phyloP scores from a whole-genome alignment of 1,140 invertebrate species.

The Papilio glaucus region DNA sequence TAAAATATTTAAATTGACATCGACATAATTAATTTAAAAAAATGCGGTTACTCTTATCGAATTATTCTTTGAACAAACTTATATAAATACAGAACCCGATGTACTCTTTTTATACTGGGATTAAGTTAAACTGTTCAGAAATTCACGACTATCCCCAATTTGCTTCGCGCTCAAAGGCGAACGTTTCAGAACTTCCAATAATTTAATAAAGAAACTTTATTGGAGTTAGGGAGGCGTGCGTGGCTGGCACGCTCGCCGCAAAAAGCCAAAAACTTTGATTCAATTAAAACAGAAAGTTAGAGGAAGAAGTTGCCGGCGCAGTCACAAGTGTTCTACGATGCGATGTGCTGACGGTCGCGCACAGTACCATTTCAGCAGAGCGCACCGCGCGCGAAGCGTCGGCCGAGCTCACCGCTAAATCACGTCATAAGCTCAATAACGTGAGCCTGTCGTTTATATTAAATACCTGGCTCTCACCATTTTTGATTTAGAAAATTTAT shows the following conservation, averaged over 20 bases:
- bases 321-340: slow-evolving; percentile 58
- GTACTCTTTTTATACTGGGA: slow-evolving; percentile 39
- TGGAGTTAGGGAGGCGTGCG: slow-evolving; percentile 72
- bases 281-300: slow-evolving; percentile 81
- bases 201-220: slow-evolving; percentile 83
- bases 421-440: slow-evolving; percentile 45
- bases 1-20: neutral
- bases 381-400: neutral
- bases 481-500: slow-evolving; percentile 46
- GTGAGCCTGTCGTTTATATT: slow-evolving; percentile 24
- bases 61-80: slow-evolving; percentile 14
- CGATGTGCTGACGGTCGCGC: slow-evolving; percentile 36
- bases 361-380: neutral
- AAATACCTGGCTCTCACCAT: neutral
- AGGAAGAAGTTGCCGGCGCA: slow-evolving; percentile 74
- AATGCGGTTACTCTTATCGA: neutral
- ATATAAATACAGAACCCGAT: slow-evolving; percentile 19
- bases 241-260: slow-evolving; percentile 79
- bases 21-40: neutral
- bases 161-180: slow-evolving; percentile 77
- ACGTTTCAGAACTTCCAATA: slow-evolving; percentile 81
- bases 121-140: slow-evolving; percentile 60
- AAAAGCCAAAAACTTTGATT: slow-evolving; percentile 82
- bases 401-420: slow-evolving; percentile 38
- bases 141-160: slow-evolving; percentile 72